Conservation (phyloP, 2,113 vertebrate genomes). For the Excalfactoria chinensis region DNA sequence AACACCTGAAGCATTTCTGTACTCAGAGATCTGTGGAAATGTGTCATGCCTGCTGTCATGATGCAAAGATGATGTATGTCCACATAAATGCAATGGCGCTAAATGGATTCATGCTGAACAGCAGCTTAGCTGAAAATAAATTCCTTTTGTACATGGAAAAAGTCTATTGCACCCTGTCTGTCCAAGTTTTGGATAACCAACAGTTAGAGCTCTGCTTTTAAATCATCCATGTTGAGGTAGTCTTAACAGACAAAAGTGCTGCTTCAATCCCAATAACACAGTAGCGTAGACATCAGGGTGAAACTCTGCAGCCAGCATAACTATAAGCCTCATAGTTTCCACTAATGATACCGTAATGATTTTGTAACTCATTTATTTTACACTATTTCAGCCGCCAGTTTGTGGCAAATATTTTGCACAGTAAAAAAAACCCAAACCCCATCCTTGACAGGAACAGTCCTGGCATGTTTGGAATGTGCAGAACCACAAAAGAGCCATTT, state of each 20-base stretch:
- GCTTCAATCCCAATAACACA: background rate
- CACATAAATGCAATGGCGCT: background rate
- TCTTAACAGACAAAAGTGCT: background rate
- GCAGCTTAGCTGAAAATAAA: background rate
- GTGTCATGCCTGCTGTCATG: background rate
- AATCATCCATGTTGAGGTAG: background rate
- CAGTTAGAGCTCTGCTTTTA: background rate
- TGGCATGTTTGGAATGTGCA: slow-evolving; percentile 69
- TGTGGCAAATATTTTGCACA: background rate
- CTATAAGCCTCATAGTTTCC: slow-evolving; percentile 31
- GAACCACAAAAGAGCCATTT: slow-evolving; percentile 57
- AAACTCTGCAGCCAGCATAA: background rate
- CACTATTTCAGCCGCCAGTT: slow-evolving; percentile 7
- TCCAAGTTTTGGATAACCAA: background rate
- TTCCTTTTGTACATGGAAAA: background rate
- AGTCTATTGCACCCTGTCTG: background rate
- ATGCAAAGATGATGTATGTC: accelerated
- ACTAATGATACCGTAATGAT: slow-evolving; percentile 31
- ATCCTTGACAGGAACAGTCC: slow-evolving; percentile 56
- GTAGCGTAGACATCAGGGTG: background rate
- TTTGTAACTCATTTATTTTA: slow-evolving; percentile 34
- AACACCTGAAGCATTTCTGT: background rate
- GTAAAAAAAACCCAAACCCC: background rate
- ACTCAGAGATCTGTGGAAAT: background rate
- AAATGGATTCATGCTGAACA: background rate